Percentiles rank a stretch among this genome's conserved stretches.
phyloP scores from a whole-genome alignment of 2,888 invertebrate species.

The Bedellia somnulentella region DNA sequence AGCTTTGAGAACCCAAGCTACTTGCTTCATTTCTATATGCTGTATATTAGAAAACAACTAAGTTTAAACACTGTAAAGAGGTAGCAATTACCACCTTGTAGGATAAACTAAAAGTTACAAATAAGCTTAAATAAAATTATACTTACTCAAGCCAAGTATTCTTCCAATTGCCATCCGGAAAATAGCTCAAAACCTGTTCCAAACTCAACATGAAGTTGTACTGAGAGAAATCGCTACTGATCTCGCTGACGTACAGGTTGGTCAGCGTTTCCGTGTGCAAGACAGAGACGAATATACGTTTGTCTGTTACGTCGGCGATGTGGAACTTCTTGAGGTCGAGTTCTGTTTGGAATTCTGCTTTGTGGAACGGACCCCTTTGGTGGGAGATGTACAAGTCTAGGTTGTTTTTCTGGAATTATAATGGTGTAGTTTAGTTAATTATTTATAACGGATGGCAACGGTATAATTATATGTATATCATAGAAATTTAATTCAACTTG shows the following conservation, averaged over 20 bases:
- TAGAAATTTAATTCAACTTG: too few species aligned
- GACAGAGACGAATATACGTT: slow-evolving; percentile 79
- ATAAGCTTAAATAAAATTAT: slow-evolving; percentile 8
- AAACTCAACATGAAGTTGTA: slow-evolving; percentile 78
- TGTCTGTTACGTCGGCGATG: slow-evolving; percentile 81
- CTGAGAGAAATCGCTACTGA: slow-evolving; percentile 62
- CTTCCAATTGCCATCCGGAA: slow-evolving; percentile 80
- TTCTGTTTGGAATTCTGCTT: slow-evolving; percentile 75
- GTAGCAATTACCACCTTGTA: too few species aligned
- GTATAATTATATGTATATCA: too few species aligned
- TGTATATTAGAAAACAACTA: too few species aligned
- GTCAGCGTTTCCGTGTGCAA: slow-evolving; percentile 73
- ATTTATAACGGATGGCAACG: too few species aligned
- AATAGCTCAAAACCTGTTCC: slow-evolving; percentile 79
- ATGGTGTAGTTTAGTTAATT: not conserved
- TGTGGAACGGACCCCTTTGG: slow-evolving; percentile 68
- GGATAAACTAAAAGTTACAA: too few species aligned
- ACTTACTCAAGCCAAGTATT: slow-evolving; percentile 82
- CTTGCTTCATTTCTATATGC: too few species aligned
- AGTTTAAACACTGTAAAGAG: too few species aligned
- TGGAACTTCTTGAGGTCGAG: slow-evolving; percentile 70
- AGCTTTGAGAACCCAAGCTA: too few species aligned
- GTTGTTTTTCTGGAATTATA: slow-evolving; percentile 36
- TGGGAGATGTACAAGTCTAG: slow-evolving; percentile 77
- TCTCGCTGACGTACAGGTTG: slow-evolving; percentile 81